Evolutionary conservation across 2,888 invertebrate species (phyloP).

Genomic region (Megamerina dolium): DNA sequence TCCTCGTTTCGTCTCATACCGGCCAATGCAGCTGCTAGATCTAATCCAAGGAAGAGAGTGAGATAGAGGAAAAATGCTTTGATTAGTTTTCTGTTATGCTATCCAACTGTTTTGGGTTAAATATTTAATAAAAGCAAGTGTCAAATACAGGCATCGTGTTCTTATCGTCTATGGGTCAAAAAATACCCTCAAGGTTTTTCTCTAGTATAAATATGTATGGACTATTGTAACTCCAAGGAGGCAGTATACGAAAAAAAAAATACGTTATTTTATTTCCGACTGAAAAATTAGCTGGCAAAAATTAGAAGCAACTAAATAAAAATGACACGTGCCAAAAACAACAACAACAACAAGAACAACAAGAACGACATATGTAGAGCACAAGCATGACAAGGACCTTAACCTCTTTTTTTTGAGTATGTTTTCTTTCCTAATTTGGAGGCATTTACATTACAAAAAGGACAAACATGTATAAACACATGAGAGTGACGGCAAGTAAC

Average conservation of each 20-base stretch:
- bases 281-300: not conserved
- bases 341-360: not conserved
- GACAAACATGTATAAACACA: not conserved
- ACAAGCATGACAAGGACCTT: constrained; percentile 5
- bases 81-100: constrained; percentile 20
- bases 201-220: too few species aligned
- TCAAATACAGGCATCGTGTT: constrained; percentile 1
- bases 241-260: too few species aligned
- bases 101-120: not conserved
- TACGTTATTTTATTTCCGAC: not conserved
- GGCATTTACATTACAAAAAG: too few species aligned
- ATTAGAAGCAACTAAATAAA: not conserved
- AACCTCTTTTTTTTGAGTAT: constrained; percentile 7
- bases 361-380: not conserved
- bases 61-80: constrained; percentile 2
- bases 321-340: constrained; percentile 22
- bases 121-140: not conserved
- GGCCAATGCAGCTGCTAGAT: constrained; percentile 47
- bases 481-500: not conserved
- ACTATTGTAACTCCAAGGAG: not conserved
- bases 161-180: too few species aligned
- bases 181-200: too few species aligned
- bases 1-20: constrained; percentile 48
- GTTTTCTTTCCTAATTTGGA: not conserved
- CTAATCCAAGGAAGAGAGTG: constrained; percentile 35